Base-by-base conservation (phyloP, 2,888 invertebrate species). In the Dendrolimus pini region DNA sequence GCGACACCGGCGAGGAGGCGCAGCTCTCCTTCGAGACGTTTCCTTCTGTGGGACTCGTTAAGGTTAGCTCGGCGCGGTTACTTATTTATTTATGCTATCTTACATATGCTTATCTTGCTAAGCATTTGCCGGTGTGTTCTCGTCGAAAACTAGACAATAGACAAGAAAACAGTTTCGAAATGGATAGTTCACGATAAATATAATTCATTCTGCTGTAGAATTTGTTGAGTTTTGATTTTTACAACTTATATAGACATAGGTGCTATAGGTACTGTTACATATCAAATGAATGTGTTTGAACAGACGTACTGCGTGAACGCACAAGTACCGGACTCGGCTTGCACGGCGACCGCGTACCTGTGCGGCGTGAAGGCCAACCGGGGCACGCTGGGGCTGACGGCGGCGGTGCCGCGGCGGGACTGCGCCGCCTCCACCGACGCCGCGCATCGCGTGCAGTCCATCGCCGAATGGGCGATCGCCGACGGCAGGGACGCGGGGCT, bases 291-390 rank as follows among this genome's bases (percentile, higher is more conserved):
- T 10, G 9, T 47, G 10, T 47, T 47, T 47, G 47, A 10, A 2
- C 62, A 92, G 92, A 92, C 92, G 0, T 92, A 92, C 70, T 92
- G 92, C 74, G 86, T 92, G 13, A 84, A 94, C 73, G 77, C 77
- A 41, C 93, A 95, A 80, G 92, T 94, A 0, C 88, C 95, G 0
- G 95, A 95, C 75, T 95, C 95, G 0, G 94, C 95, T 0, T 94
- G 93, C 62, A 91, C 94, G 0, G 93, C 94, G 0, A 94, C 95
- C 0, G 94, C 95, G 0, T 94, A 93, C 69, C 77, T 94, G 56
- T 86, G 91, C 52, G 95, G 95, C 0, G 91, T 93, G 7, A 95
- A 95, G 75, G 91, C 85, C 1, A 94, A 94, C 76, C 83, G 84
- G 56, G 91, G 89, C 14, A 93, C 93, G 0, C 80, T 95, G 7